Conservation (phyloP, 2,888 invertebrate genomes). For the Masnerella sp. region DNA sequence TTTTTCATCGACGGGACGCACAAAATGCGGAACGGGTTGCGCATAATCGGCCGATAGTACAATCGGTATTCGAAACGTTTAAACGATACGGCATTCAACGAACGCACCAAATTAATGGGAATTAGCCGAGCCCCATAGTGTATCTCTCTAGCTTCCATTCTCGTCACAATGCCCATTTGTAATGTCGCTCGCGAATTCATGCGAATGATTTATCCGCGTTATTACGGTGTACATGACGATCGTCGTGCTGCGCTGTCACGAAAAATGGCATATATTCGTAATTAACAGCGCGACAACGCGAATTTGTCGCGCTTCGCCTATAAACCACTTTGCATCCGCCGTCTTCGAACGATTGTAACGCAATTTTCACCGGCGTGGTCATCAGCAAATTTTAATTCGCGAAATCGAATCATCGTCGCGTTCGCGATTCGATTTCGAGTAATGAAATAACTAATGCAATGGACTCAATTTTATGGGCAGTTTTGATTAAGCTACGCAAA, state of each 20-base stretch:
- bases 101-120: constrained; percentile 60
- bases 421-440: constrained; percentile 28
- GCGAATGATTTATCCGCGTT: constrained; percentile 59
- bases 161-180: constrained; percentile 50
- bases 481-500: not conserved
- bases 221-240: constrained; percentile 54
- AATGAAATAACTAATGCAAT: constrained; percentile 2
- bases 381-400: constrained; percentile 26
- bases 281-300: constrained; percentile 42
- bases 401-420: constrained; percentile 14
- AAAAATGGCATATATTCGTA: constrained; percentile 43
- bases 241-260: constrained; percentile 29
- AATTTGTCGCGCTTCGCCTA: constrained; percentile 13
- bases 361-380: constrained; percentile 14
- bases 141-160: constrained; percentile 42
- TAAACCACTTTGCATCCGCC: constrained; percentile 29
- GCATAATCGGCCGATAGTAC: constrained; percentile 47
- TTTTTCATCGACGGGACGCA: constrained; percentile 33
- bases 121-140: constrained; percentile 51
- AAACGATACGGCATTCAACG: constrained; percentile 58
- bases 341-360: constrained; percentile 22
- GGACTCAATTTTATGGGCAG: not conserved
- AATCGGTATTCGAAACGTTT: constrained; percentile 58
- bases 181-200: constrained; percentile 57
- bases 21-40: constrained; percentile 51